Base-by-base conservation (phyloP, 2,888 invertebrate species). In the Belgica antarctica region DNA sequence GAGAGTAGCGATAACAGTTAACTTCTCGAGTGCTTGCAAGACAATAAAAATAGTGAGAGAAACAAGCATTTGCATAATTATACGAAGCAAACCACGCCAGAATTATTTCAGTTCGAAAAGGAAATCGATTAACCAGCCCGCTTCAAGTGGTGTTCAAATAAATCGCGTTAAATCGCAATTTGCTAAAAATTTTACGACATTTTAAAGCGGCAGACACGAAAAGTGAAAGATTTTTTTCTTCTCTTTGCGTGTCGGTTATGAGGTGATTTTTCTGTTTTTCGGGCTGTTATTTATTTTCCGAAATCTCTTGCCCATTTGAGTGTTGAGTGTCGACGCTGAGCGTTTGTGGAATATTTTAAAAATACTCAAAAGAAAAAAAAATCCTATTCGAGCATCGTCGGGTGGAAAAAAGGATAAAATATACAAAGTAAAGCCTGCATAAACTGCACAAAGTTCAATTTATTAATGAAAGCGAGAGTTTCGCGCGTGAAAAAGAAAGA, bases 211-310 rank as follows among this genome's bases (percentile, higher is more conserved):
- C 41, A 12, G 15, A 17, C 12, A 31, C 34, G 22, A 52, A 52
- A 52, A 52, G 52, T 52, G 52, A 52, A 52, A 52, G 52, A 52
- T 52, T 52, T 52, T 41, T 52, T 52, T 52, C 52, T n/a, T 52
- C 52, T 52, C 52, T 52, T 22, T 8, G 10, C 15, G 41, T 41
- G 17, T 8, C 52, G n/a, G 52, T 22, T 10, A n/a, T 22, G 52
- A 52, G 22, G 2, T 22, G 52, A 22, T 52, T 52, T 41, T 52
- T 22, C 19, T 52, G n/a, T n/a, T n/a, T n/a, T n/a, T 52, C 22
- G 52, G 22, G 19, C 22, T 12, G 52, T 52, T 52, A 52, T 52
- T 52, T 52, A 52, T 52, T 52, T 41, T 52, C 52, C 8, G 52
- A n/a, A n/a, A n/a, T 22, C 12, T 12, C 22, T 52, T 2, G 17